Evolutionary conservation across 2,113 vertebrate genomes (phyloP).

Genomic region (Henicopernis longicauda): DNA sequence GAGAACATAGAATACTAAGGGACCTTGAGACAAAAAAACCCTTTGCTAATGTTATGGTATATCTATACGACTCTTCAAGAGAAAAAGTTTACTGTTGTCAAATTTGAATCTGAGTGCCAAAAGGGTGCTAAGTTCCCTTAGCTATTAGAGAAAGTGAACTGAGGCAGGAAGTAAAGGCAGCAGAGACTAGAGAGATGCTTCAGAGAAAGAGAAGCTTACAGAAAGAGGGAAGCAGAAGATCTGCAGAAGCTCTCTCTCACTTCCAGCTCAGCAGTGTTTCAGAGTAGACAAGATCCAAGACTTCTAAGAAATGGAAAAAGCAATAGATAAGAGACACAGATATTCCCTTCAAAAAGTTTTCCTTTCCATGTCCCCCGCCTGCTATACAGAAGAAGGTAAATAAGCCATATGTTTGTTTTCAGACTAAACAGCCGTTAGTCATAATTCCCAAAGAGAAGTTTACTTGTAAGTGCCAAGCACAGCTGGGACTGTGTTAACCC

Average conservation of each 20-base stretch:
- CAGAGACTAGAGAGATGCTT: background rate
- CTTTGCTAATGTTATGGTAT: background rate
- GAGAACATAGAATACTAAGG: background rate
- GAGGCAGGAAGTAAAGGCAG: background rate
- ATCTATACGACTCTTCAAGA: background rate
- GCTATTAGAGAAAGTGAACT: background rate
- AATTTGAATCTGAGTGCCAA: background rate
- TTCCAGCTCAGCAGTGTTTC: background rate
- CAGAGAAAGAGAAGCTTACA: background rate
- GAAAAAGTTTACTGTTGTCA: background rate
- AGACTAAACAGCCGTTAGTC: constrained; percentile 25
- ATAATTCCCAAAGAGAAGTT: constrained; percentile 20
- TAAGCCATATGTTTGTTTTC: constrained; percentile 6
- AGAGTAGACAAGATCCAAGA: background rate
- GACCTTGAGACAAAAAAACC: background rate
- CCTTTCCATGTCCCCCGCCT: background rate
- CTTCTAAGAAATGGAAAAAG: background rate
- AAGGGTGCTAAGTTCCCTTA: background rate
- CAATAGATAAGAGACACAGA: background rate
- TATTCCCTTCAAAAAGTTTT: background rate
- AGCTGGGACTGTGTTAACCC: constrained; percentile 15
- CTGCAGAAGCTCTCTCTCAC: background rate
- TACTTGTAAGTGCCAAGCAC: constrained; percentile 9
- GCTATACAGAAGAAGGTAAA: background rate
- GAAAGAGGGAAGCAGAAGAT: background rate